These are phyloP conservation scores for Troides aeacus DNA, from an alignment of 2,888 invertebrate species.

Conservation along the genomic window DNA sequence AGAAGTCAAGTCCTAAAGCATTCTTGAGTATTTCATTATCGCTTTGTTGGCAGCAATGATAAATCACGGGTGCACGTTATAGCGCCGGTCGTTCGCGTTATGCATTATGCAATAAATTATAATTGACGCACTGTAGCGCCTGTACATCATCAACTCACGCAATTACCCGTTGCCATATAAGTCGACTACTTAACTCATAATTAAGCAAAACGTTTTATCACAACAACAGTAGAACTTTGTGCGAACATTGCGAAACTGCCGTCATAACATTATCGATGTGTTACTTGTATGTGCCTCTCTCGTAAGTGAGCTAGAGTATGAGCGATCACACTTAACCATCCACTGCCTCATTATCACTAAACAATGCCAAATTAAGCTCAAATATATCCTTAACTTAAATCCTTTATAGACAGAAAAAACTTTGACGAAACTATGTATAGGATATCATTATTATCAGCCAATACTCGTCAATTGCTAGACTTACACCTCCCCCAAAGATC, in stretches of 20 bases:
- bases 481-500: too few relatives aligned
- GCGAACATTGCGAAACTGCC: not conserved
- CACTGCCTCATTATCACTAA: too few relatives aligned
- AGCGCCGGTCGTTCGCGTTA: constrained; percentile 35
- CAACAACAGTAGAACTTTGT: not conserved
- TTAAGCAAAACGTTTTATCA: not conserved
- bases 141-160: constrained; percentile 28
- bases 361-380: too few relatives aligned
- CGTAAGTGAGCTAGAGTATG: too few relatives aligned
- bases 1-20: too few relatives aligned
- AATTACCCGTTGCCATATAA: constrained; percentile 19
- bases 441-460: too few relatives aligned
- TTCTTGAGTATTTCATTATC: constrained; percentile 19
- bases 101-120: constrained; percentile 35
- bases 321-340: too few relatives aligned
- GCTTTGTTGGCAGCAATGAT: constrained; percentile 25
- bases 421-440: too few relatives aligned
- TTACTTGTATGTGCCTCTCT: too few relatives aligned
- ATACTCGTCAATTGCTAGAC: too few relatives aligned
- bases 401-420: too few relatives aligned
- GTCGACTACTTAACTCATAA: not conserved
- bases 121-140: constrained; percentile 36
- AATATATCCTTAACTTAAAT: too few relatives aligned
- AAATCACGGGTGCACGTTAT: constrained; percentile 40
- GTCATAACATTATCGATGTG: not conserved